These are phyloP conservation scores for Xestia sexstrigata DNA, from an alignment of 2,888 invertebrate species.

Conservation along the genomic window DNA sequence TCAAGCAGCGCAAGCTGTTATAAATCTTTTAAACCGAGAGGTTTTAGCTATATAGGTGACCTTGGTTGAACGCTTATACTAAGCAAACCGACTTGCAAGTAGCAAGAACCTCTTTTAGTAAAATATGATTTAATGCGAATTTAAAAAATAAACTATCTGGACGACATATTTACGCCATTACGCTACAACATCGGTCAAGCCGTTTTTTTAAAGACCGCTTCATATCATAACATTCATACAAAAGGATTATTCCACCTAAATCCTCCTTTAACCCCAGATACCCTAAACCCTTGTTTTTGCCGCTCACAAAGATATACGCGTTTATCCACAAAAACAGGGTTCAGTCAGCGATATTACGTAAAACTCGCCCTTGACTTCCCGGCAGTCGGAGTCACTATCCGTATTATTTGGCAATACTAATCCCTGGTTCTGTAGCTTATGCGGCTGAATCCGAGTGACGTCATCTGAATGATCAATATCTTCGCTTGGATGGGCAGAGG, in stretches of 20 bases:
- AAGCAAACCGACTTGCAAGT: background rate
- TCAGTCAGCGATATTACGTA: conserved; percentile 40
- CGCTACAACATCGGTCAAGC: background rate
- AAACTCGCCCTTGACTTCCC: conserved; percentile 45
- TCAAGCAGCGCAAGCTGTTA: conserved; percentile 12
- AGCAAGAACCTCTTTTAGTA: background rate
- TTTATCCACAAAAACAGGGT: conserved; percentile 48
- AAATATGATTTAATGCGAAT: background rate
- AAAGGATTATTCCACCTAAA: conserved; percentile 12
- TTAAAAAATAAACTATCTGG: background rate
- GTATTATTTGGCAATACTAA: conserved; percentile 56
- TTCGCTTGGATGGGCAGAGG: conserved; percentile 41
- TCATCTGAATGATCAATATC: conserved; percentile 46
- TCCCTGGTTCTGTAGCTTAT: conserved; percentile 38
- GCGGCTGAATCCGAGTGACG: conserved; percentile 34
- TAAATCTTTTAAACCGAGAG: conserved; percentile 40
- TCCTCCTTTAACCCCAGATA: conserved; percentile 23
- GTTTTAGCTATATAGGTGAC: background rate
- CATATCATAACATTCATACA: background rate
- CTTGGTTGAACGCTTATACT: conserved; percentile 1
- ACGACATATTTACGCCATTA: background rate
- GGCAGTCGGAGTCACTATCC: conserved; percentile 32
- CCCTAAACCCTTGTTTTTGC: conserved; percentile 43
- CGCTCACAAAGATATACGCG: conserved; percentile 29
- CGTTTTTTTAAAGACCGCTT: background rate